A percentile compares a stretch with the other conserved stretches of the same genome.
phyloP scores from a whole-genome alignment of 2,113 vertebrate genomes.

The Petromus typicus region DNA sequence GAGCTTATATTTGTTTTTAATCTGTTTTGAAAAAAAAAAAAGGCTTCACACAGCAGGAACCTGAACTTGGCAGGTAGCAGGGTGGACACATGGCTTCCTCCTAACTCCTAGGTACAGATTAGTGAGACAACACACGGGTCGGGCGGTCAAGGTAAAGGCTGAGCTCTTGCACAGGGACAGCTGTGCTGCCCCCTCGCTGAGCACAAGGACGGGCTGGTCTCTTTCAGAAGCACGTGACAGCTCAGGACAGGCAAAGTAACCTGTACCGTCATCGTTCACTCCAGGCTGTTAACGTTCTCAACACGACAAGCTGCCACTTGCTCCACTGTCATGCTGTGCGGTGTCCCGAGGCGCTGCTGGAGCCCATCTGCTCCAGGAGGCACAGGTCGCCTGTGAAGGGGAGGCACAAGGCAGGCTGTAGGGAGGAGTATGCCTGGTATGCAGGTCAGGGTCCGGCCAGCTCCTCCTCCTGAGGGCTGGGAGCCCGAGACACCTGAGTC shows the following conservation, averaged over 20 bases:
- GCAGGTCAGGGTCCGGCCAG: too few species aligned
- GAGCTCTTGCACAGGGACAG: neutral
- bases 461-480: too few species aligned
- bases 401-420: too few species aligned
- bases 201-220: too few species aligned
- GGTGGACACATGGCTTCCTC: neutral
- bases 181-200: neutral
- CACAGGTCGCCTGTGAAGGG: too few species aligned
- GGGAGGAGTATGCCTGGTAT: too few species aligned
- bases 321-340: conserved; percentile 54
- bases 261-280: too few species aligned
- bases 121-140: neutral
- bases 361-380: too few species aligned
- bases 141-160: neutral
- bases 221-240: too few species aligned
- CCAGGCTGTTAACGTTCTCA: conserved; percentile 43
- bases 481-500: too few species aligned
- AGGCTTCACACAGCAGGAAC: neutral
- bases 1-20: neutral
- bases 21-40: conserved; percentile 8
- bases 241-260: neutral
- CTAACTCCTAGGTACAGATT: neutral
- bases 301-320: conserved; percentile 58
- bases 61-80: neutral
- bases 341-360: too few species aligned